These are phyloP conservation scores for Crambe crambe DNA, from an alignment of 37 sponge, comb jelly and placozoan genomes.

Conservation along the genomic window DNA sequence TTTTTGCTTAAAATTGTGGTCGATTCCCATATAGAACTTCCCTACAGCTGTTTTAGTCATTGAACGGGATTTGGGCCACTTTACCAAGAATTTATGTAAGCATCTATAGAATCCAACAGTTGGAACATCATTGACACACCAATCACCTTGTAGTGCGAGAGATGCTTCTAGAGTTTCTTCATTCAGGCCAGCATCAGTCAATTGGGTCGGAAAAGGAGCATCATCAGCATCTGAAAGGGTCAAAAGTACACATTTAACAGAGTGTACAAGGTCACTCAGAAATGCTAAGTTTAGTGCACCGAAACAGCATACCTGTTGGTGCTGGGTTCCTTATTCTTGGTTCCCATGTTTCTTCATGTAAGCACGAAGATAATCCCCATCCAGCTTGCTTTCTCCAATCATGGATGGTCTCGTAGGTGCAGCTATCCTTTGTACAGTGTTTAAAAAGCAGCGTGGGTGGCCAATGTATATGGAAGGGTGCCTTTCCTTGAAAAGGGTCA, in stretches of 20 bases:
- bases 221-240: conserved; percentile 6
- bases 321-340: conserved; percentile 13
- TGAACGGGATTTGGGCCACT: conserved; percentile 19
- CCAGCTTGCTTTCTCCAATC: no score
- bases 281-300: neutral
- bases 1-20: no score
- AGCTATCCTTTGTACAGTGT: no score
- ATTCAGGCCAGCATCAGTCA: conserved; percentile 10
- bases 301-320: conserved; percentile 12
- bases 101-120: conserved; percentile 21
- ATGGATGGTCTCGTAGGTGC: no score
- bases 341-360: no score
- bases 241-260: neutral
- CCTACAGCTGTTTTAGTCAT: conserved; percentile 11
- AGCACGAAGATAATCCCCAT: no score
- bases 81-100: conserved; percentile 11
- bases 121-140: conserved; percentile 11
- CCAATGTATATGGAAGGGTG: no score
- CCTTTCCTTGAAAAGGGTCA: no score
- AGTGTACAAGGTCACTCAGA: neutral
- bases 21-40: conserved; percentile 14
- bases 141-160: conserved; percentile 13
- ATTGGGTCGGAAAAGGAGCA: conserved; percentile 12
- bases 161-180: conserved; percentile 19
- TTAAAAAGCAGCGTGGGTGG: no score